Base-by-base conservation (phyloP, 2,888 invertebrate genomes). In the Trichogramma dendrolimi region DNA sequence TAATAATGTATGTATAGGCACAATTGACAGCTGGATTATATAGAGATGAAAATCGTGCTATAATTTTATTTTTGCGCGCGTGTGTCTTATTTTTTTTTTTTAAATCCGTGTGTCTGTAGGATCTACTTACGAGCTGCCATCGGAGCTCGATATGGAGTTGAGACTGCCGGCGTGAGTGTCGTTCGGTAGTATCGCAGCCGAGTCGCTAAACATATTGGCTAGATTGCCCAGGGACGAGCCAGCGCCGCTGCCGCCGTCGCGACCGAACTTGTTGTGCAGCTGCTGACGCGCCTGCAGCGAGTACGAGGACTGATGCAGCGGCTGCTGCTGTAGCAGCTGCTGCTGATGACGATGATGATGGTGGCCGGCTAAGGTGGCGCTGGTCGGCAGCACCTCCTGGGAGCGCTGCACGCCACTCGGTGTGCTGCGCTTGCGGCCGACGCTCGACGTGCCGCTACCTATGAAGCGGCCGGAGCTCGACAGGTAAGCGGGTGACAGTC, bases 71-170 rank as follows among this genome's bases (percentile, higher is more conserved):
- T 6, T n/a, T 27, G 49, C n/a, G 42, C 55, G 47, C 27, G 27
- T 27, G 27, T 27, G 27, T 27, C 27, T 27, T 27, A 27, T 27
- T 27, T 27, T 27, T 27, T 27, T 27, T 27, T 27, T 1, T 27
- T 27, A 27, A 27, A 27, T 27, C 27, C 27, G 27, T 27, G 27
- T 27, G 27, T 27, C 1, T 39, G 27, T 4, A 4, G 40, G 42
- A 42, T 40, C 71, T 78, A 92, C 92, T 92, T 92, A 92, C 92
- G 92, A 91, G 85, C 91, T 91, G 87, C 89, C 91, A 85, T 96
- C 96, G 82, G 94, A 94, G 87, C 94, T 95, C 84, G 91, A 90
- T 82, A 95, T 92, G 84, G 94, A 94, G 86, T 92, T 91, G 84
- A 93, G 88, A 85, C 94, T 94, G 82, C 92, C 91, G 79, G 90